phyloP scores from a whole-genome alignment of 2,113 vertebrate species.

The Gadus chalcogrammus region DNA sequence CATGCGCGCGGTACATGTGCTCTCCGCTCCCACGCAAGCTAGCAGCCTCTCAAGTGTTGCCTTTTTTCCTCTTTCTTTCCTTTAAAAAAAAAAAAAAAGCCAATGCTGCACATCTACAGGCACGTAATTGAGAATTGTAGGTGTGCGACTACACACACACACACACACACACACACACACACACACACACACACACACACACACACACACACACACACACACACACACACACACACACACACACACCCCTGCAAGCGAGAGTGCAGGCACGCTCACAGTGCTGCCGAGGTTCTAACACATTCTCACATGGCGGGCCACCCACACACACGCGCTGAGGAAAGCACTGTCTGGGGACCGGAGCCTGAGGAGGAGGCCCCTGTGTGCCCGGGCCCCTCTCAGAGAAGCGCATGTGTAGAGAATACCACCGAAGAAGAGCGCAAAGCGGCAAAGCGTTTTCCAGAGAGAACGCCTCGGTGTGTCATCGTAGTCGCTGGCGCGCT shows the following conservation, averaged over 20 bases:
- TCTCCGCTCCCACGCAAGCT: conserved; percentile 75
- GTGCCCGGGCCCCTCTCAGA: conserved; percentile 24
- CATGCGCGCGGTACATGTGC: conserved; percentile 71
- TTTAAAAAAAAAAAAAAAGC: conserved; percentile 48
- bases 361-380: conserved; percentile 62
- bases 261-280: conserved; percentile 45
- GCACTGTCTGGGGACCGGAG: conserved; percentile 69
- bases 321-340: conserved; percentile 68
- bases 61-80: conserved; percentile 41
- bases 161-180: conserved; percentile 2
- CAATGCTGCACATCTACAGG: conserved; percentile 66
- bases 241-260: background rate
- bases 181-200: conserved; percentile 46
- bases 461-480: no score
- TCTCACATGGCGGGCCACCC: conserved; percentile 66
- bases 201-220: conserved; percentile 31
- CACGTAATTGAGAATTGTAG: conserved; percentile 72
- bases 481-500: conserved; percentile 30
- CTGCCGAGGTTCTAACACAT: conserved; percentile 67
- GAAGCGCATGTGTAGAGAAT: no score
- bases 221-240: conserved; percentile 21
- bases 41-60: conserved; percentile 70
- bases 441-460: no score
- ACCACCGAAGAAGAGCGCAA: no score
- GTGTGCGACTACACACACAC: conserved; percentile 39